These are phyloP conservation scores for Enteromius trimaculatus DNA, from an alignment of 2,797 vertebrate species.

Conservation along the genomic window DNA sequence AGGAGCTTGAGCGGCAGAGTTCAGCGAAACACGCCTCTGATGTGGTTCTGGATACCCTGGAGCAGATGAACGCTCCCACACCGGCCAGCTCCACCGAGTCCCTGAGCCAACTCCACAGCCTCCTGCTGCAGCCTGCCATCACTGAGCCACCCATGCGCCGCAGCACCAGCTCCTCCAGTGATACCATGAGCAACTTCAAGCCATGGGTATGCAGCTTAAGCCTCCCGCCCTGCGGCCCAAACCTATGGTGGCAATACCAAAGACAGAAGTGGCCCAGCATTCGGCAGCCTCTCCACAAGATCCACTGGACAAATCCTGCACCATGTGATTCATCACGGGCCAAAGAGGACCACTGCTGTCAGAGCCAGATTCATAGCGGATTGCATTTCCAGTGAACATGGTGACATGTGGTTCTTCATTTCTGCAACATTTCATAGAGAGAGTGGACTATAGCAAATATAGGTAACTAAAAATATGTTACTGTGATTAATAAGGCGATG, in stretches of 20 bases:
- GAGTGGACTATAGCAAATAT: too few relatives aligned
- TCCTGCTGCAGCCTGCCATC: constrained; percentile 70
- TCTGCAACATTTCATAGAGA: too few relatives aligned
- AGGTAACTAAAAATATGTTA: too few relatives aligned
- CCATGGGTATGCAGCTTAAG: constrained; percentile 98
- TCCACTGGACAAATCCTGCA: constrained; percentile 95
- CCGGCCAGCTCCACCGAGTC: constrained; percentile 81
- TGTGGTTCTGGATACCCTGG: constrained; percentile 97
- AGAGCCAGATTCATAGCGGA: too few relatives aligned
- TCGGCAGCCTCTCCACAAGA: constrained; percentile 80
- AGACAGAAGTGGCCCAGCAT: constrained; percentile 75
- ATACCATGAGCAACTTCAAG: constrained; percentile 97
- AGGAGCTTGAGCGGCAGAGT: constrained; percentile 96
- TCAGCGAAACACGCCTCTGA: constrained; percentile 94
- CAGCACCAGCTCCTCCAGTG: constrained; percentile 89
- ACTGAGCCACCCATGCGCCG: constrained; percentile 87
- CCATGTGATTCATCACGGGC: constrained; percentile 83
- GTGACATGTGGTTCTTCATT: too few relatives aligned
- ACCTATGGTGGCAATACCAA: constrained; percentile 89
- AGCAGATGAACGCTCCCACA: constrained; percentile 83
- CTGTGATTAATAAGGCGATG: too few relatives aligned
- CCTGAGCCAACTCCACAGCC: constrained; percentile 77
- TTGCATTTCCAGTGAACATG: too few relatives aligned
- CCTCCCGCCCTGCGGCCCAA: constrained; percentile 95
- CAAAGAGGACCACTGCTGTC: constrained; percentile 1